Conservation (phyloP, 2,888 invertebrate species). For the Leptopilina syphax region DNA sequence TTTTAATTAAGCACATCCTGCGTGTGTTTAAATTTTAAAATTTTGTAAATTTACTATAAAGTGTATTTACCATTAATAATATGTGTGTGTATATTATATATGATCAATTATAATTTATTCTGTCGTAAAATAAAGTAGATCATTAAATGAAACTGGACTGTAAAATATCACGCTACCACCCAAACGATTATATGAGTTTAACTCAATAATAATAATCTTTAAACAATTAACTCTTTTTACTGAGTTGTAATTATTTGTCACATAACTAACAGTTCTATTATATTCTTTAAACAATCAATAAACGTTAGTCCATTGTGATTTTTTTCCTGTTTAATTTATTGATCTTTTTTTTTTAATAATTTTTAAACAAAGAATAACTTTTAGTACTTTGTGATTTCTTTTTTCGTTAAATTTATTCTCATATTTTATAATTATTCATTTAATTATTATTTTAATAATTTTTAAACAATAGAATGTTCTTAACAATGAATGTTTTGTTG, state of each 20-base stretch:
- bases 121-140: conserved; percentile 18
- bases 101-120: conserved; percentile 21
- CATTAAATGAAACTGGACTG: conserved; percentile 8
- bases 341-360: too few relatives aligned
- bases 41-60: background rate
- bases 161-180: conserved; percentile 14
- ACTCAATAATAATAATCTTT: background rate
- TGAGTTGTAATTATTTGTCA: conserved; percentile 19
- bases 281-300: too few relatives aligned
- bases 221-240: conserved; percentile 14
- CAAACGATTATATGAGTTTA: background rate
- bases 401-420: background rate
- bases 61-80: background rate
- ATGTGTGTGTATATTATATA: background rate
- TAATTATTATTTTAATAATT: too few relatives aligned
- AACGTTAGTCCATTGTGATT: too few relatives aligned
- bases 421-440: too few relatives aligned
- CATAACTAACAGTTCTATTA: background rate
- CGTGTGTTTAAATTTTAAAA: background rate
- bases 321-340: too few relatives aligned
- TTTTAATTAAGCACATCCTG: background rate
- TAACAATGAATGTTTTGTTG: too few relatives aligned
- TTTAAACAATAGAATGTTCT: too few relatives aligned
- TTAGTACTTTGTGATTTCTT: conserved; percentile 1
- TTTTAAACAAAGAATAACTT: too few relatives aligned